These are phyloP conservation scores for Rhincodon typus DNA, from an alignment of 2,797 vertebrate genomes.

Conservation along the genomic window DNA sequence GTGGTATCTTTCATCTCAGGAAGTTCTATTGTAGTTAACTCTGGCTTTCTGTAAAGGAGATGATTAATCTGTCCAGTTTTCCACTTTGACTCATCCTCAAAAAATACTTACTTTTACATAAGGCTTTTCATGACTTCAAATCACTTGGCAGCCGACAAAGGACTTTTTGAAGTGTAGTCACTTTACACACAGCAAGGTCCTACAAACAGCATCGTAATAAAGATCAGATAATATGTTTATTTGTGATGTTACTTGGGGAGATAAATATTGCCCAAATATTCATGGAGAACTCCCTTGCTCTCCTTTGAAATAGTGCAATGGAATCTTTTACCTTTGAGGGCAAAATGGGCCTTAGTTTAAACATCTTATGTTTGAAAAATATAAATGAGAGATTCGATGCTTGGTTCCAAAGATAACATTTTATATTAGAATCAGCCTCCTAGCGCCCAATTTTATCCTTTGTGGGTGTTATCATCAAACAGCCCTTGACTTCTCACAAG, in stretches of 20 bases:
- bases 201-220: not conserved
- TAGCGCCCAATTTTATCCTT: not conserved
- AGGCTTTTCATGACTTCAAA: no score
- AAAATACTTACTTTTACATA: no score
- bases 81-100: no score
- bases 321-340: not conserved
- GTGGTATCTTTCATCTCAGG: not conserved
- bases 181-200: not conserved
- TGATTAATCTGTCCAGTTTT: not conserved
- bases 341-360: not conserved
- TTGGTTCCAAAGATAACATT: not conserved
- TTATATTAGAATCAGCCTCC: not conserved
- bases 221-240: not conserved
- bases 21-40: not conserved
- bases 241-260: not conserved
- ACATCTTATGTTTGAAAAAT: no score
- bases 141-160: no score
- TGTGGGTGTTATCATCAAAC: not conserved
- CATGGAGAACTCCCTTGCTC: not conserved
- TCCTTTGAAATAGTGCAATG: not conserved
- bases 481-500: not conserved
- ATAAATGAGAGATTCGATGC: no score
- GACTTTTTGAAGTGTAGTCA: not conserved
- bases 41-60: not conserved
- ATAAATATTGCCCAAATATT: no score